Evolutionary conservation across 2,797 vertebrate species (phyloP).

Genomic region (Phoebastria nigripes): DNA sequence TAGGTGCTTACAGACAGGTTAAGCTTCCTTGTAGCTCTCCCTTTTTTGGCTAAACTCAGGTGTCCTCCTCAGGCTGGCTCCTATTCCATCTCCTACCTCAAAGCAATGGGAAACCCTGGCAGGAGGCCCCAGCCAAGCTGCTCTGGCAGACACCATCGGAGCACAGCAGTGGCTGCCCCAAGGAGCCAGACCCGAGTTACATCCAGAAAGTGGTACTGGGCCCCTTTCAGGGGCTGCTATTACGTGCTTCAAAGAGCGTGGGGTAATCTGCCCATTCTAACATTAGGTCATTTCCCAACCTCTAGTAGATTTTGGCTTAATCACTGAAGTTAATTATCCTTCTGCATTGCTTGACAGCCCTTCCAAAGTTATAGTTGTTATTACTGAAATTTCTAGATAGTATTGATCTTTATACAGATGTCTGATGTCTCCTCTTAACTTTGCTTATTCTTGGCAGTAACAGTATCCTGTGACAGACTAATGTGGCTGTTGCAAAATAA

Average conservation of each 20-base stretch:
- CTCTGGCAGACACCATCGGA: neutral
- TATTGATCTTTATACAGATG: neutral
- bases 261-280: neutral
- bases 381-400: neutral
- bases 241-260: neutral
- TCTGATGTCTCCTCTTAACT: neutral
- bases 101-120: neutral
- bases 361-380: neutral
- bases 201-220: neutral
- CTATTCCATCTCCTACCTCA: neutral
- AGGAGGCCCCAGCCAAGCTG: neutral
- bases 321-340: neutral
- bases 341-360: neutral
- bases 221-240: neutral
- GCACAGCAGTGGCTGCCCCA: neutral
- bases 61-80: neutral
- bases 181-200: rapidly evolving
- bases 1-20: neutral
- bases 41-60: neutral
- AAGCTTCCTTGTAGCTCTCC: neutral
- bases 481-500: neutral
- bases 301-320: neutral
- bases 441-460: neutral
- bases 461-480: neutral
- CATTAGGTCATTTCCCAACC: neutral